These are phyloP conservation scores for Drosophila falleni DNA, from an alignment of 2,888 invertebrate genomes.

Conservation along the genomic window DNA sequence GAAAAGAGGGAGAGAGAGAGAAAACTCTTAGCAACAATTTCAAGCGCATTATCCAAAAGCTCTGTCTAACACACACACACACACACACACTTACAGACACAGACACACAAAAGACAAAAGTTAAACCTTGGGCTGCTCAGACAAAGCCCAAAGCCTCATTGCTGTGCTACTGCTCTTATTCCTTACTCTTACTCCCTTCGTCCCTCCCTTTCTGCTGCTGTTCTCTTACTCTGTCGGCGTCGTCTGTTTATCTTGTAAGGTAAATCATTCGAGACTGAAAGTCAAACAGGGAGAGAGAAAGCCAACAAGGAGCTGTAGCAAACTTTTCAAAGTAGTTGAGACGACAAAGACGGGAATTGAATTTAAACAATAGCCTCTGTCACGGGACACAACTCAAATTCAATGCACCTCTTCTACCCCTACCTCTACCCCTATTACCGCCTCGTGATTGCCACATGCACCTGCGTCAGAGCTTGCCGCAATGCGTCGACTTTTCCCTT, in stretches of 20 bases:
- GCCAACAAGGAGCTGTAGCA: slow-evolving; percentile 16
- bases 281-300: slow-evolving; percentile 69
- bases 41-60: slow-evolving; percentile 74
- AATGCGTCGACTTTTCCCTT: slow-evolving; percentile 65
- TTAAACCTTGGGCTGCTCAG: slow-evolving; percentile 75
- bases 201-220: neutral
- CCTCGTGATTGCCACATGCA: slow-evolving; percentile 14
- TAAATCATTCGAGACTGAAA: slow-evolving; percentile 82
- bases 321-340: slow-evolving; percentile 78
- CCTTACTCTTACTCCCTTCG: neutral
- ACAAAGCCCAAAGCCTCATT: slow-evolving; percentile 51
- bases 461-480: slow-evolving; percentile 54
- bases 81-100: slow-evolving; percentile 24
- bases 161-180: slow-evolving; percentile 20
- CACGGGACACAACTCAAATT: slow-evolving; percentile 60
- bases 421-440: neutral
- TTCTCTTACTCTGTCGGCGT: slow-evolving; percentile 19
- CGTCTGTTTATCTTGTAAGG: slow-evolving; percentile 78
- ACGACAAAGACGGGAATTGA: slow-evolving; percentile 78
- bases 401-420: slow-evolving; percentile 15
- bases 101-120: slow-evolving; percentile 72
- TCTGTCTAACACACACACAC: slow-evolving; percentile 27
- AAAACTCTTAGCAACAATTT: slow-evolving; percentile 69
- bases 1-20: slow-evolving; percentile 8
- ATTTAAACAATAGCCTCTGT: slow-evolving; percentile 76